Conservation (phyloP, 2,888 invertebrate species). For the Liodrosophila aerea region DNA sequence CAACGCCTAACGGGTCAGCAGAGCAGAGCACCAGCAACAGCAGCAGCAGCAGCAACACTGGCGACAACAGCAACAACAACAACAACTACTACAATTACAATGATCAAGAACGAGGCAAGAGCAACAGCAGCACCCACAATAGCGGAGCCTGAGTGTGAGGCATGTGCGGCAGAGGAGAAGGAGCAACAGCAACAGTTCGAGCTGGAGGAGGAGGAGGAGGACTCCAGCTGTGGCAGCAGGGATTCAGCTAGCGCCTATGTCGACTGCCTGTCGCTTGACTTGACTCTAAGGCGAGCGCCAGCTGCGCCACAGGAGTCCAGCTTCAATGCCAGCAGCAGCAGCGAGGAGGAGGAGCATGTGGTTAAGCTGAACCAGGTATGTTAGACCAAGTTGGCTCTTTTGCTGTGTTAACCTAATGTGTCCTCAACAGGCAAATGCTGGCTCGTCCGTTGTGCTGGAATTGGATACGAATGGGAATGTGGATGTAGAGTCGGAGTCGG, state of each 20-base stretch:
- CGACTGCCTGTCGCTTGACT: conserved; percentile 59
- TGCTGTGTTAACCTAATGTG: conserved; percentile 29
- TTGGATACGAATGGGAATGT: conserved; percentile 3
- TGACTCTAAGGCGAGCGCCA: conserved; percentile 51
- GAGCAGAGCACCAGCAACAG: conserved; percentile 52
- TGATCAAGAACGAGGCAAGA: no score
- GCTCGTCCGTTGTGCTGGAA: neutral
- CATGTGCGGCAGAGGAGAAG: conserved; percentile 23
- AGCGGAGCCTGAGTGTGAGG: conserved; percentile 22
- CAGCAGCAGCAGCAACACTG: conserved; percentile 26
- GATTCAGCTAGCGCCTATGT: conserved; percentile 52
- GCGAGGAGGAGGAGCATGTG: conserved; percentile 3
- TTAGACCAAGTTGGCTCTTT: no score
- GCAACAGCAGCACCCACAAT: conserved; percentile 35
- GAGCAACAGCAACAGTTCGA: conserved; percentile 28
- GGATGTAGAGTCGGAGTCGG: neutral
- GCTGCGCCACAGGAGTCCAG: conserved; percentile 47
- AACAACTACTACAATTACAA: conserved; percentile 33
- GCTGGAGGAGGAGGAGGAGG: conserved; percentile 27
- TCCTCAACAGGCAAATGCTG: conserved; percentile 23
- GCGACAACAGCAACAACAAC: conserved; percentile 24
- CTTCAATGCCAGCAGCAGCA: conserved; percentile 18
- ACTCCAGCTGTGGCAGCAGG: conserved; percentile 53
- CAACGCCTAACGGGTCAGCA: conserved; percentile 81
- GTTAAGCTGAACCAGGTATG: conserved; percentile 13